Evolutionary conservation across 2,888 invertebrate species (phyloP), one percentile per base, ranked within the genome.

Genomic region (Agrilus mali): DNA sequence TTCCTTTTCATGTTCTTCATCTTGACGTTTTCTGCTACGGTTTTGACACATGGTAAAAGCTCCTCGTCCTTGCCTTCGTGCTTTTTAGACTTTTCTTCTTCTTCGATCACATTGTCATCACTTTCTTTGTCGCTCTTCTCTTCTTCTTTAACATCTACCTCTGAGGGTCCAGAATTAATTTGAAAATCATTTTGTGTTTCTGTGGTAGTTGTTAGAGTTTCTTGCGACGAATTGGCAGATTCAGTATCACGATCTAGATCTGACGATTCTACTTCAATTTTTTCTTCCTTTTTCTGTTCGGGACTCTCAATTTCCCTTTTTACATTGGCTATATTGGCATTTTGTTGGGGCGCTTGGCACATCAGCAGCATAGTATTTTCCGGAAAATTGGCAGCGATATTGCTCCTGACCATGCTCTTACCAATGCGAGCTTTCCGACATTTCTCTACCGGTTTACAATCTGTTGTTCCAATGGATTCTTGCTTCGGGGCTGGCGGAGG

Each of bases 331-430:
- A 57, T 51, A 36, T 49, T 55, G 34, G 56, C 52, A 34, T 38
- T 49, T 33, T 59, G 58, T 22, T 49, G 48, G 12, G 54, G 55
- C 17, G 56, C 53, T 38, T 67, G 66, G 53, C 67, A 68, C 68
- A 68, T 68, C 31, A 77, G 55, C 1, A 76, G 62, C 51, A 73
- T 67, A 14, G 69, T 70, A 34, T 73, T 74, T 49, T 72, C 71
- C 38, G 60, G 53, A 44, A 56, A 55, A 42, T 71, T 70, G n/a
- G 71, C 70, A 6, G 68, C 73, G 40, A 76, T 69, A 17, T 74
- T 73, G 52, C 78, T 75, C 15, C 82, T 67, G 7, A 80, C 82
- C 78, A 81, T 82, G 22, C 73, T 78, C 59, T 82, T 82, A 38
- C 76, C 75, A 40, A 76, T 66, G 41, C 76, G 67, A 22, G 75